These are phyloP conservation scores for Torymus aiolomorphi DNA, from an alignment of 2,888 invertebrate genomes.

Conservation along the genomic window DNA sequence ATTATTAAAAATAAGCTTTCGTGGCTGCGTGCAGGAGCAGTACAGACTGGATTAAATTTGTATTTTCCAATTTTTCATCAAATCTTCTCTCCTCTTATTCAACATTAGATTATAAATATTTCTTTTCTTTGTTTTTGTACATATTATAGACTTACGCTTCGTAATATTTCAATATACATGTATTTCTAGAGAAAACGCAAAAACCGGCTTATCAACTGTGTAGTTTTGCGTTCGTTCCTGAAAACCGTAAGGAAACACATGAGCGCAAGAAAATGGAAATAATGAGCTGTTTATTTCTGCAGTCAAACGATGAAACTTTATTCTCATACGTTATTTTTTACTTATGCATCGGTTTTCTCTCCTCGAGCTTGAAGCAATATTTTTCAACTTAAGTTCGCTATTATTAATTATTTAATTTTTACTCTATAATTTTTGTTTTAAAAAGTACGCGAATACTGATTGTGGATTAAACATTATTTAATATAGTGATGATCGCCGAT, in stretches of 20 bases:
- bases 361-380: background rate
- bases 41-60: constrained; percentile 62
- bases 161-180: constrained; percentile 18
- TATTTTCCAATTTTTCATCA: constrained; percentile 59
- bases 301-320: background rate
- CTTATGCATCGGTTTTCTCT: background rate
- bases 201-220: constrained; percentile 5
- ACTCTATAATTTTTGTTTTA: constrained; percentile 39
- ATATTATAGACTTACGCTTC: constrained; percentile 58
- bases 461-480: constrained; percentile 44
- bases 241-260: too few relatives aligned
- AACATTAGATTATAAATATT: constrained; percentile 65
- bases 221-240: constrained; percentile 4
- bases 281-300: too few relatives aligned
- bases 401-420: constrained; percentile 50
- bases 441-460: constrained; percentile 47
- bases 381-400: constrained; percentile 45
- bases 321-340: background rate
- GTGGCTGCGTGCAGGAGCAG: too few relatives aligned
- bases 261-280: too few relatives aligned
- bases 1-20: too few relatives aligned
- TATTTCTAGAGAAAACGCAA: constrained; percentile 29
- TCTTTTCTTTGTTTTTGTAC: constrained; percentile 54
- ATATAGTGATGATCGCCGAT: constrained; percentile 13
- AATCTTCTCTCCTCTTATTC: constrained; percentile 52